Conservation (phyloP, 1,140 invertebrate genomes). For the Venturia canescens region DNA sequence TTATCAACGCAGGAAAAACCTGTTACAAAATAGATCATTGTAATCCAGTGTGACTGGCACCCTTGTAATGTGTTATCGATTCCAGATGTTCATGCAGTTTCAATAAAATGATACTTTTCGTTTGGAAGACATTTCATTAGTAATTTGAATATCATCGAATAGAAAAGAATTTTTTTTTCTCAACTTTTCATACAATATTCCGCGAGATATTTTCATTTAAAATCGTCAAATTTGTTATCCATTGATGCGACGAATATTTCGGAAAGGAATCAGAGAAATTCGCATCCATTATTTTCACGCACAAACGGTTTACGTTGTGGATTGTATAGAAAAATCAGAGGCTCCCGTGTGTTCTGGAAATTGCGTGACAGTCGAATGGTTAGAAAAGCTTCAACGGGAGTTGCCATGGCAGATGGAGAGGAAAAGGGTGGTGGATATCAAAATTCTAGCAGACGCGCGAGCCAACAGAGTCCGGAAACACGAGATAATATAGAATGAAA, state of each 20-base stretch:
- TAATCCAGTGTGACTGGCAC: no score
- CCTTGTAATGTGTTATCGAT: no score
- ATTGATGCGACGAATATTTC: no score
- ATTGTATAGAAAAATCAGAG: not conserved
- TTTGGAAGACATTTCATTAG: not conserved
- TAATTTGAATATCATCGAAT: not conserved
- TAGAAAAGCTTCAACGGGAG: not conserved
- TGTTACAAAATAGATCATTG: no score
- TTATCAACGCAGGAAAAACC: not conserved
- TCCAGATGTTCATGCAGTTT: no score
- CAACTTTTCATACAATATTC: not conserved
- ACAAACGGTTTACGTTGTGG: not conserved
- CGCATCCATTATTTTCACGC: not conserved
- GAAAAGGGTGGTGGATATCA: not conserved
- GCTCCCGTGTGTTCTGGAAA: not conserved
- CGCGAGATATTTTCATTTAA: no score
- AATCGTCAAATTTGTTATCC: not conserved
- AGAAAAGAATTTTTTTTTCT: not conserved
- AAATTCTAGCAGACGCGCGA: constrained; percentile 14
- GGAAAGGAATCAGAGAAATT: not conserved
- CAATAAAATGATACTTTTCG: not conserved
- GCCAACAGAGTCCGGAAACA: constrained; percentile 15
- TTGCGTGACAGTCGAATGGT: not conserved
- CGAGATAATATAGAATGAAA: constrained; percentile 21
- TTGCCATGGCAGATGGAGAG: not conserved